These are phyloP conservation scores for Saccostrea cuccullata DNA, from an alignment of 1,140 invertebrate species.

Conservation along the genomic window DNA sequence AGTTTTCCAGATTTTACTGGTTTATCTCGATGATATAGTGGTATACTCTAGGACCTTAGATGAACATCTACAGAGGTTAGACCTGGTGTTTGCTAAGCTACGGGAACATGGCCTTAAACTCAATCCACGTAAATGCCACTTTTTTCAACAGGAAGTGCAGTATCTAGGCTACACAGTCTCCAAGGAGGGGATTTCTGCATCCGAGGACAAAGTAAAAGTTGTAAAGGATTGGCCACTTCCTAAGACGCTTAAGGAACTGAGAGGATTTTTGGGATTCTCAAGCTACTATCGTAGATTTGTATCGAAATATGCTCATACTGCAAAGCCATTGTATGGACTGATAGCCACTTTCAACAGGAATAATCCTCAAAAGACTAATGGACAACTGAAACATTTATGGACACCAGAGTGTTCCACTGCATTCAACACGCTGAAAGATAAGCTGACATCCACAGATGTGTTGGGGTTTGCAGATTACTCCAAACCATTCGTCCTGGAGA, in stretches of 20 bases:
- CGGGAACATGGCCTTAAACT: no score
- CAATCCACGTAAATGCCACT: background rate
- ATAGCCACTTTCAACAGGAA: background rate
- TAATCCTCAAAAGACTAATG: slow-evolving; percentile 37
- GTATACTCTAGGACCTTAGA: slow-evolving; percentile 39
- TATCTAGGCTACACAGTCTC: slow-evolving; percentile 54
- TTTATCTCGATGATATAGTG: slow-evolving; percentile 59
- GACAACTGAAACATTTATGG: no score
- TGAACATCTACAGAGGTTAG: no score
- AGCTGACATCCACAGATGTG: slow-evolving; percentile 49
- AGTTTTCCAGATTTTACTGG: slow-evolving; percentile 45
- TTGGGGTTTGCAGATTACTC: slow-evolving; percentile 58
- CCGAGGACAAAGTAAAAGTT: slow-evolving; percentile 55
- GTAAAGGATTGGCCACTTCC: slow-evolving; percentile 62
- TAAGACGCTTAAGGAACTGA: no score
- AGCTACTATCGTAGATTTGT: slow-evolving; percentile 46
- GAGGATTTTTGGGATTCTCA: slow-evolving; percentile 60
- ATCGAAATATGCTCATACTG: slow-evolving; percentile 34
- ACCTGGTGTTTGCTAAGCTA: no score
- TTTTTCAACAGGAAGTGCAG: slow-evolving; percentile 42
- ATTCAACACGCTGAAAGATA: slow-evolving; percentile 53
- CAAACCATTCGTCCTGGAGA: slow-evolving; percentile 61
- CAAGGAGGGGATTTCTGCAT: slow-evolving; percentile 51
- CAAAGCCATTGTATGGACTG: slow-evolving; percentile 46
- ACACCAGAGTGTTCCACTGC: slow-evolving; percentile 23